Percentiles rank a stretch among this genome's conserved stretches.
These are phyloP conservation scores for Chalcosyrphus nemorum DNA, from an alignment of 2,888 invertebrate species.

Conservation along the genomic window DNA sequence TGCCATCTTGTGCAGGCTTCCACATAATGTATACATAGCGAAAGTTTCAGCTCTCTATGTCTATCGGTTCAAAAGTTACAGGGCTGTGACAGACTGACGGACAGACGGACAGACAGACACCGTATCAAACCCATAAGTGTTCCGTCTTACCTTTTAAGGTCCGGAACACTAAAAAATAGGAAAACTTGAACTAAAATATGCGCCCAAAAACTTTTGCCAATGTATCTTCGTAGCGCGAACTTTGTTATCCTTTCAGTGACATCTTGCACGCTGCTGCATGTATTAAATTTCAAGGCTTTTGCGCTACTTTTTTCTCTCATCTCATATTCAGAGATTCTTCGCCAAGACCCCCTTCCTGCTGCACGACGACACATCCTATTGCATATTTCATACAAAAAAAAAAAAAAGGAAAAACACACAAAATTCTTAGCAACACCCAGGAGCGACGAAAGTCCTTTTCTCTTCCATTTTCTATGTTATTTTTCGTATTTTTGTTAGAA, in stretches of 20 bases:
- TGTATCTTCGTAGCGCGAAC: conserved; percentile 58
- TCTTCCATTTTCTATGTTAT: neutral
- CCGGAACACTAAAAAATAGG: too few species aligned
- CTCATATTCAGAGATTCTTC: conserved; percentile 31
- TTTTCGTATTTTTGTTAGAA: conserved; percentile 65
- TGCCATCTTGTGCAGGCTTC: too few species aligned
- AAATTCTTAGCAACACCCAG: conserved; percentile 8
- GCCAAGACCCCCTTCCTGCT: conserved; percentile 19
- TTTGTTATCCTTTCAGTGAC: conserved; percentile 46
- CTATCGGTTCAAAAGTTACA: too few species aligned
- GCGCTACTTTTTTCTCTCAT: conserved; percentile 7
- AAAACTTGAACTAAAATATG: neutral
- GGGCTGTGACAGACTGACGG: too few species aligned
- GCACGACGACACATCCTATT: conserved; percentile 34
- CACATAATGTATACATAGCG: too few species aligned
- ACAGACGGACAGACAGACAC: too few species aligned
- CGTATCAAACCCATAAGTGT: too few species aligned
- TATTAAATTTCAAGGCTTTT: conserved; percentile 66
- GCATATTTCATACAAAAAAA: conserved; percentile 56
- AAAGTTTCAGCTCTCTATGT: too few species aligned
- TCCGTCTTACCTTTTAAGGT: too few species aligned
- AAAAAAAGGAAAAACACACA: conserved; percentile 1
- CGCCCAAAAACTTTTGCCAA: conserved; percentile 53
- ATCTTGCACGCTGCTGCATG: conserved; percentile 57
- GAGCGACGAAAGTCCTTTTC: conserved; percentile 20